A percentile compares a stretch with the other conserved stretches of the same genome.
These are phyloP conservation scores for Lordiphosa mommai DNA, from an alignment of 1,140 invertebrate species.

Conservation along the genomic window DNA sequence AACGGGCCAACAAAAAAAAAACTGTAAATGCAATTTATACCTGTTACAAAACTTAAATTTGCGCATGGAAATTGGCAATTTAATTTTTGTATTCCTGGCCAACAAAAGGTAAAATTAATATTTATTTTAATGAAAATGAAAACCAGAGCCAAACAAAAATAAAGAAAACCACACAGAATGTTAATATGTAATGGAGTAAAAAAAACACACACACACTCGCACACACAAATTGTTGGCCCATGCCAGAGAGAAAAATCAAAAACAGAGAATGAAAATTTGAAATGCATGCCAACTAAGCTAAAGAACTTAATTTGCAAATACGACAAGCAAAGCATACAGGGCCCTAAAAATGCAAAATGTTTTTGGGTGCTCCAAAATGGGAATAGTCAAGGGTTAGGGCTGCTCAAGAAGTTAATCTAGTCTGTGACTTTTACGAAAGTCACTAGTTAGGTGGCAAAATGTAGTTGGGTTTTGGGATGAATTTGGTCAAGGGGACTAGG, in stretches of 20 bases:
- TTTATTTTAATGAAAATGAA: constrained; percentile 57
- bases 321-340: background rate
- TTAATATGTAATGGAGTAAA: constrained; percentile 27
- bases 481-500: no score
- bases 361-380: background rate
- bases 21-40: constrained; percentile 24
- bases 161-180: constrained; percentile 4
- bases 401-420: no score
- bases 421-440: no score
- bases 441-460: no score
- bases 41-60: constrained; percentile 3
- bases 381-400: background rate
- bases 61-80: constrained; percentile 30
- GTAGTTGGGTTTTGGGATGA: no score
- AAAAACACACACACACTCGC: background rate
- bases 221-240: background rate
- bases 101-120: constrained; percentile 51
- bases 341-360: background rate
- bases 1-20: constrained; percentile 25
- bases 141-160: constrained; percentile 27
- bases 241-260: background rate
- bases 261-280: constrained; percentile 5
- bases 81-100: constrained; percentile 11
- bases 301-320: constrained; percentile 24
- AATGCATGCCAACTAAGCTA: constrained; percentile 4